These are phyloP conservation scores for Neotragus moschatus DNA, from an alignment of 2,113 vertebrate genomes.

Conservation along the genomic window DNA sequence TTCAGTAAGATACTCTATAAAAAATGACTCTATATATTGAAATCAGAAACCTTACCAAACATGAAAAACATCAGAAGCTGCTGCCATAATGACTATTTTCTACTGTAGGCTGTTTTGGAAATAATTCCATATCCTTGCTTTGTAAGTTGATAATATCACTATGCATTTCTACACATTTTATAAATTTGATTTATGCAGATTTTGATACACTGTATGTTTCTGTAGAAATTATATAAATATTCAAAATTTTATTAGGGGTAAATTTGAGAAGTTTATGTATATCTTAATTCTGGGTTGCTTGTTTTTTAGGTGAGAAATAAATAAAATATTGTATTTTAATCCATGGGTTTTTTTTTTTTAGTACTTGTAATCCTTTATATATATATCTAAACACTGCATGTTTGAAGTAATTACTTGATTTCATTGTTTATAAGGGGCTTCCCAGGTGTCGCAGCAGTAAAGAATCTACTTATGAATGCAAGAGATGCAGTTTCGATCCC, in stretches of 20 bases:
- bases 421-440: background rate
- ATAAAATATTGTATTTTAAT: conserved; percentile 84
- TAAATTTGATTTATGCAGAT: conserved; percentile 90
- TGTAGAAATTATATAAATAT: conserved; percentile 89
- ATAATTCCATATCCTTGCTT: conserved; percentile 83
- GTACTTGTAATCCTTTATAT: conserved; percentile 52
- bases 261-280: conserved; percentile 81
- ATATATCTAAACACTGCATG: background rate
- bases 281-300: conserved; percentile 84
- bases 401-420: conserved; percentile 34
- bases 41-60: conserved; percentile 75
- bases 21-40: conserved; percentile 74
- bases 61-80: conserved; percentile 73
- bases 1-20: conserved; percentile 76
- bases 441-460: background rate
- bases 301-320: conserved; percentile 87
- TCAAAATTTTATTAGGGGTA: conserved; percentile 83
- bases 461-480: background rate
- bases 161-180: conserved; percentile 90
- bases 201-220: conserved; percentile 91
- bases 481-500: background rate
- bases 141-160: conserved; percentile 86
- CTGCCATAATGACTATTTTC: conserved; percentile 81
- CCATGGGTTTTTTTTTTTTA: conserved; percentile 60
- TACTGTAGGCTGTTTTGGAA: conserved; percentile 79